Base-by-base conservation (phyloP, 2,797 vertebrate genomes). In the Danio albolineatus region DNA sequence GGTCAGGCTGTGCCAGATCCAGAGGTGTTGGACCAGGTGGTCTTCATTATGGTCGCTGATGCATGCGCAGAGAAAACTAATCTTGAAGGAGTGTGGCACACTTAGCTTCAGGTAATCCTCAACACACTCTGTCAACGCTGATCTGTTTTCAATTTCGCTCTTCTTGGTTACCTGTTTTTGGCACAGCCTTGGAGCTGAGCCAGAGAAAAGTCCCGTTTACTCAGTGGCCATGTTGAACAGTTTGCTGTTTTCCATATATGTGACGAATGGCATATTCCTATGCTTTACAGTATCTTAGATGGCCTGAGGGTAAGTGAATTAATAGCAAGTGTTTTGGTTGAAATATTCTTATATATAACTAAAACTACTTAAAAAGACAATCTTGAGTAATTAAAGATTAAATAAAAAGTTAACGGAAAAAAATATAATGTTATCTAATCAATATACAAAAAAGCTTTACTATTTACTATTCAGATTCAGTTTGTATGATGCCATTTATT, bases 131-230 rank as follows among this genome's bases (percentile, higher is more conserved):
- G 43, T 36, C 16, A 10, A 14, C 56, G 28, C 17, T 73, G 53
- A 39, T 43, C 21, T 38, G 9, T 39, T 39, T 38, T 41, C 14
- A 48, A 48, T 51, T 56, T 10, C 39, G 4, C 36, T 75, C n/a
- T 53, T 73, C 44, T 48, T 59, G 16, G 43, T 12, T 62, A 39
- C n/a, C 10, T 64, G 10, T 13, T 62, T 75, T 10, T 61, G 73
- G 46, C 59, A 62, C 38, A 19, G 39, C n/a, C 4, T 10, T 73
- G 71, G 21, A 59, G 9, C 71, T 36, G 10, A 57, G 6, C 19
- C 10, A 17, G 14, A 59, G 10, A 51, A 7, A 38, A 10, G 10
- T 51, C 16, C 28, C 7, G 9, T 38, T 4, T 0, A 5, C 13
- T n/a, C 14, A 44, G 19, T 13, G 36, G 44, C 43, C 44, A 67